phyloP scores from a whole-genome alignment of 1,140 invertebrate species.

The Neodiprion virginianus region DNA sequence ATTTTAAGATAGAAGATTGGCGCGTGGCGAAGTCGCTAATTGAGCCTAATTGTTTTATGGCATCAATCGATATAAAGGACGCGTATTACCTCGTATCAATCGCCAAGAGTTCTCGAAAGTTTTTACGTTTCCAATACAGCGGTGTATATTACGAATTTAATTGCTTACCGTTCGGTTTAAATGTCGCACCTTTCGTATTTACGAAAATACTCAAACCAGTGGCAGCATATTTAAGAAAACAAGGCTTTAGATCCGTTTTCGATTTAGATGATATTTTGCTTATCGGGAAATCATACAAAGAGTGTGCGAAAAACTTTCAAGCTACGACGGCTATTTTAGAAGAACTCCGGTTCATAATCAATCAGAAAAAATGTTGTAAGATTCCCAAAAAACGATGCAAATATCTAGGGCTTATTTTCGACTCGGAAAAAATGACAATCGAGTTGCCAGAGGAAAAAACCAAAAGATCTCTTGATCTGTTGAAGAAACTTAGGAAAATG shows the following conservation, averaged over 20 bases:
- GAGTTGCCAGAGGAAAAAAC: slow-evolving; percentile 21
- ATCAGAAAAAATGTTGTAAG: slow-evolving; percentile 16
- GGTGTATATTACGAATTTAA: slow-evolving; percentile 18
- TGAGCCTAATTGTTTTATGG: slow-evolving; percentile 18
- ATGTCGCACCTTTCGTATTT: slow-evolving; percentile 30
- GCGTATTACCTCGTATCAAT: slow-evolving; percentile 24
- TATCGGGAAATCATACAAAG: not conserved
- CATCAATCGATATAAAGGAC: slow-evolving; percentile 18
- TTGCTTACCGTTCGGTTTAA: slow-evolving; percentile 32
- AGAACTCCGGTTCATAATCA: slow-evolving; percentile 21
- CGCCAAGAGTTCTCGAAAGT: slow-evolving; percentile 1
- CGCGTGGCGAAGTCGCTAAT: slow-evolving; percentile 16
- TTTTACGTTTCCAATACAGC: slow-evolving; percentile 21
- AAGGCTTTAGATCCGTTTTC: slow-evolving; percentile 12
- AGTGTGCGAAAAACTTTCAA: slow-evolving; percentile 13
- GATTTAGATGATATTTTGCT: slow-evolving; percentile 24
- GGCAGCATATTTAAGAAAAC: slow-evolving; percentile 11
- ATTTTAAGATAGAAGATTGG: slow-evolving; percentile 30
- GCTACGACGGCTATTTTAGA: not conserved
- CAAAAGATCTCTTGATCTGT: not conserved
- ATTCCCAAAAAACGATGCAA: slow-evolving; percentile 15
- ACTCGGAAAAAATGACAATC: slow-evolving; percentile 16
- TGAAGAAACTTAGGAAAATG: slow-evolving; percentile 11
- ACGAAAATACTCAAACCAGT: slow-evolving; percentile 36
- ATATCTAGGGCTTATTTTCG: slow-evolving; percentile 21